phyloP scores from a whole-genome alignment of 2,888 invertebrate species.

The Conomelus anceps region DNA sequence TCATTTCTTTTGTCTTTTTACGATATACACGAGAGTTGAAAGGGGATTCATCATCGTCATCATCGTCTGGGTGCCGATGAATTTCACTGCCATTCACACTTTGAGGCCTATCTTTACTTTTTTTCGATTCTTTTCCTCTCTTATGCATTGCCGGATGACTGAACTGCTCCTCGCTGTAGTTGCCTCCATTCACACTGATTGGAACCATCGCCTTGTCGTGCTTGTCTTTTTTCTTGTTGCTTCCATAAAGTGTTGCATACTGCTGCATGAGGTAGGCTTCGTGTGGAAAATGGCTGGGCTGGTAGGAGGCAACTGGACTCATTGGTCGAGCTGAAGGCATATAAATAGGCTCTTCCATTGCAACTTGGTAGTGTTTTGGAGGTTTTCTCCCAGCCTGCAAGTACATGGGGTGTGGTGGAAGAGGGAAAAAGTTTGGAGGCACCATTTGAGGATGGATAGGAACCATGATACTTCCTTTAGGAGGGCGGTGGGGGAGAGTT shows the following conservation, averaged over 20 bases:
- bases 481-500: conserved; percentile 32
- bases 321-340: conserved; percentile 50
- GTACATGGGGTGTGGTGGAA: conserved; percentile 40
- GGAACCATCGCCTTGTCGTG: conserved; percentile 35
- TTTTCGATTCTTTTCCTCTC: conserved; percentile 26
- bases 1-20: conserved; percentile 57
- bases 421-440: conserved; percentile 37
- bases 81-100: conserved; percentile 12
- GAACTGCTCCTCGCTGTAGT: conserved; percentile 36
- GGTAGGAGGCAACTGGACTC: conserved; percentile 54
- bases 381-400: conserved; percentile 40
- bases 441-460: conserved; percentile 37
- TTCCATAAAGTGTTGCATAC: conserved; percentile 48
- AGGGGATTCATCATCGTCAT: conserved; percentile 46
- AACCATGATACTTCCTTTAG: conserved; percentile 37
- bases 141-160: conserved; percentile 20
- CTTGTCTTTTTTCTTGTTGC: conserved; percentile 40
- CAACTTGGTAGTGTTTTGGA: conserved; percentile 40
- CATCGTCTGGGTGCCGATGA: neutral
- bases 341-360: conserved; percentile 47
- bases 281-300: conserved; percentile 54
- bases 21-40: conserved; percentile 74
- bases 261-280: conserved; percentile 53
- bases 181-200: conserved; percentile 43
- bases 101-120: conserved; percentile 14